Evolutionary conservation across 2,888 invertebrate genomes (phyloP), one percentile per base, ranked within the genome.

Genomic region (Linhomoeus sp.): DNA sequence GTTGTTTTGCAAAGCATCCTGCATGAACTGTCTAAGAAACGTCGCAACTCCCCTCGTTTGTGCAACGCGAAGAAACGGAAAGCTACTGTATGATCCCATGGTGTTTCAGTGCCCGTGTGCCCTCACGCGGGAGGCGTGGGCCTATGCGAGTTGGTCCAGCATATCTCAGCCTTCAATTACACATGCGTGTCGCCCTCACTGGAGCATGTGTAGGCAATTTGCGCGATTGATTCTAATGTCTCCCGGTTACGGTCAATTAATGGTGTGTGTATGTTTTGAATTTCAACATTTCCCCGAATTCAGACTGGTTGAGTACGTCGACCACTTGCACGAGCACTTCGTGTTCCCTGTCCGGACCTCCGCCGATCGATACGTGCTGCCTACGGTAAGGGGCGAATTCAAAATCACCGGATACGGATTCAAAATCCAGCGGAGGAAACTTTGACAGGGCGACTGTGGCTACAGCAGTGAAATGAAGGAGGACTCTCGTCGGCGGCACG

Each of bases 91-190:
- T n/a, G n/a, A n/a, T n/a, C n/a, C n/a, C n/a, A n/a, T n/a, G n/a
- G n/a, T n/a, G n/a, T 65, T 70, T 23, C 66, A 85, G 85, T 86
- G 19, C 83, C 83, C 59, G 83, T 88, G 1, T 86, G 85, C 63
- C 87, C 88, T 0, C 87, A 88, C 70, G 86, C 85, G 49, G 88
- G 87, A n/a, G 88, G 87, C 9, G 80, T 87, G 14, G 87, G 86
- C 2, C 73, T 88, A 2, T 87, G 87, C 61, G 87, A 87, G 71
- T 80, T 86, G 78, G 84, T 87, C 1, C 86, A 86, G 58, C 87
- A 88, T 68, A 70, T 87, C 41, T 81, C 85, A 67, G 77, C 79
- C 69, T 86, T 84, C 79, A 85, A 87, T 67, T 86, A 75, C 67
- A 73, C 80, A 2, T 56, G 76, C 45, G 66, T 85, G 23, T 78